Conservation (phyloP, 1,140 invertebrate genomes). For the Drosophila nebulosa region DNA sequence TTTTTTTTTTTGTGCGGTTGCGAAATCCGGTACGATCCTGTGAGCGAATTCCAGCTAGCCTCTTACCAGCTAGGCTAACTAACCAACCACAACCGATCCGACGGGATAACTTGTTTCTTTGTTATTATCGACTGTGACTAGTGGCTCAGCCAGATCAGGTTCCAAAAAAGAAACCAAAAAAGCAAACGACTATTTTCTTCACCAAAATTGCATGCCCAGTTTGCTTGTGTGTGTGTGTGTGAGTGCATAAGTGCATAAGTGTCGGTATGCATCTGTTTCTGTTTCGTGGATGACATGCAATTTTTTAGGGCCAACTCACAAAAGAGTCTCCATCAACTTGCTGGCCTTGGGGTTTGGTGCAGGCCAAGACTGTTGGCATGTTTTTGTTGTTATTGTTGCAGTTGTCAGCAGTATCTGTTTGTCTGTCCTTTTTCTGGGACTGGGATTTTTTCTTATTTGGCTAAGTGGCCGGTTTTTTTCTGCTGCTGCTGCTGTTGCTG, state of each 20-base stretch:
- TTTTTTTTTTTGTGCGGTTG: conserved; percentile 14
- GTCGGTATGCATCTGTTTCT: conserved; percentile 33
- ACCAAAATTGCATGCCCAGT: conserved; percentile 52
- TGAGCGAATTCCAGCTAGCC: background rate
- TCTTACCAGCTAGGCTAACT: background rate
- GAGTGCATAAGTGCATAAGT: background rate
- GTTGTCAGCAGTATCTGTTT: background rate
- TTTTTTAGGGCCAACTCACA: conserved; percentile 61
- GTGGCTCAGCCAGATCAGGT: conserved; percentile 48
- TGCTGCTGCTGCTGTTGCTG: conserved; percentile 14
- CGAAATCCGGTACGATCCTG: conserved; percentile 54
- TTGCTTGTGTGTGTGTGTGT: conserved; percentile 14
- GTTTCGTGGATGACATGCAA: conserved; percentile 56
- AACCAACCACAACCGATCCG: conserved; percentile 50
- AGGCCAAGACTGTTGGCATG: background rate
- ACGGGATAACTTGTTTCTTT: conserved; percentile 53
- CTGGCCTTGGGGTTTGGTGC: conserved; percentile 52
- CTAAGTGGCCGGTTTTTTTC: background rate
- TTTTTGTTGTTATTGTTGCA: background rate
- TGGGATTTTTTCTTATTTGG: background rate
- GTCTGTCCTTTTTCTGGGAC: conserved; percentile 45
- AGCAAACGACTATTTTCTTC: conserved; percentile 31
- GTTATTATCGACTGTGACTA: conserved; percentile 27
- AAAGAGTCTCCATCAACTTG: conserved; percentile 42
- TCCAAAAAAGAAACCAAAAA: conserved; percentile 39